Percentiles rank a stretch among this genome's conserved stretches.
Conservation (phyloP, 2,888 invertebrate genomes). For the Chydorus sphaericus region DNA sequence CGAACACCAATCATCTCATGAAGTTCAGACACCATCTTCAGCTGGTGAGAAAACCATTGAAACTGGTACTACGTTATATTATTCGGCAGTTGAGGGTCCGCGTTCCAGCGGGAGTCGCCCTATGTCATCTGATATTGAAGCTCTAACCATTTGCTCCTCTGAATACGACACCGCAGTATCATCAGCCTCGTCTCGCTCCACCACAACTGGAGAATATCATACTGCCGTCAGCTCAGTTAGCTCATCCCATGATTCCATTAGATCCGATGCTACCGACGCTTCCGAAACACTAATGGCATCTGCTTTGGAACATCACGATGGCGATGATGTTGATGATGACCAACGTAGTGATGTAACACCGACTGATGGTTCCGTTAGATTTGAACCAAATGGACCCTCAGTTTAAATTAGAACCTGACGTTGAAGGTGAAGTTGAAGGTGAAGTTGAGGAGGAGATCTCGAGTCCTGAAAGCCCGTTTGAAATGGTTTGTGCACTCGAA, state of each 20-base stretch:
- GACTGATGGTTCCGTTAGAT: constrained; percentile 10
- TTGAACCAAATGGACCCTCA: constrained; percentile 3
- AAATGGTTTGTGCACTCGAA: constrained; percentile 25
- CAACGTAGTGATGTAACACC: constrained; percentile 47
- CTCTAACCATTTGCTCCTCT: constrained; percentile 43
- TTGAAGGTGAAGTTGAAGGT: neutral
- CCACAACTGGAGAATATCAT: constrained; percentile 69
- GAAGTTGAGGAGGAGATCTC: neutral
- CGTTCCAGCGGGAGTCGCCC: constrained; percentile 42
- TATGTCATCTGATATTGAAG: constrained; percentile 72
- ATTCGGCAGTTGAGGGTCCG: neutral
- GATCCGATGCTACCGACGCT: constrained; percentile 71
- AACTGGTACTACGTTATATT: constrained; percentile 17
- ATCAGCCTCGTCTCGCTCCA: constrained; percentile 58
- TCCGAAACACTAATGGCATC: constrained; percentile 89
- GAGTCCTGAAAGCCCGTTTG: constrained; percentile 18
- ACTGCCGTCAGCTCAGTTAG: constrained; percentile 77
- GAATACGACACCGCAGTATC: constrained; percentile 76
- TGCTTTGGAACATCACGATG: constrained; percentile 44
- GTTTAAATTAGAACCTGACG: neutral
- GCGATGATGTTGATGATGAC: too few relatives aligned
- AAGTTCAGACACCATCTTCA: constrained; percentile 45
- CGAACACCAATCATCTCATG: neutral
- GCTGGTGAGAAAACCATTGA: constrained; percentile 49
- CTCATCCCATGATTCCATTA: constrained; percentile 75